Conservation (phyloP, 2,113 vertebrate species). For the Xiphophorus couchianus region DNA sequence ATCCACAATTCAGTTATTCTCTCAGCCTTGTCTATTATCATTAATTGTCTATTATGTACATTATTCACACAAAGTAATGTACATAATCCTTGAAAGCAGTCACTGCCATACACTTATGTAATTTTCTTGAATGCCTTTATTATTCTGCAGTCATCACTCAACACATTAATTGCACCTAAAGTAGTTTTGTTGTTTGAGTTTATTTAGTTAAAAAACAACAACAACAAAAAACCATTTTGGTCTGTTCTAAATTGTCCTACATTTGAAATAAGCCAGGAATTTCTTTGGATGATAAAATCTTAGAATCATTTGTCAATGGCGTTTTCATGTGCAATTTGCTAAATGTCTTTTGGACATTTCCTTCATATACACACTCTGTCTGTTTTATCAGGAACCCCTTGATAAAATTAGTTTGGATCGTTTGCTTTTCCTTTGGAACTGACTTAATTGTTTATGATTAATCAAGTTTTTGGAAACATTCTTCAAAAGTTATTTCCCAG, state of each 20-base stretch:
- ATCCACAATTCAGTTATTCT: conserved; percentile 16
- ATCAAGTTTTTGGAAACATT: background rate
- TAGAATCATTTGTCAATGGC: background rate
- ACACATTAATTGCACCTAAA: background rate
- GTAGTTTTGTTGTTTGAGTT: background rate
- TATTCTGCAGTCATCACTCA: background rate
- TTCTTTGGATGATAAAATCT: too few species aligned
- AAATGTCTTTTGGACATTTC: too few species aligned
- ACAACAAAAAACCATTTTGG: background rate
- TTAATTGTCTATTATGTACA: background rate
- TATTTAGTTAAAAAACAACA: too few species aligned
- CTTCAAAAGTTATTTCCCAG: background rate
- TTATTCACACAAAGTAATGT: too few species aligned
- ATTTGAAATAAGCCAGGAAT: background rate
- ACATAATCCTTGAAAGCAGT: background rate
- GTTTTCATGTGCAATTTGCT: background rate
- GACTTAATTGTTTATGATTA: background rate
- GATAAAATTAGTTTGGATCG: too few species aligned
- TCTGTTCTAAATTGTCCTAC: background rate
- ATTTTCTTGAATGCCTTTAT: too few species aligned
- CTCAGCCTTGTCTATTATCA: background rate
- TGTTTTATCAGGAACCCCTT: too few species aligned
- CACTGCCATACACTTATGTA: background rate
- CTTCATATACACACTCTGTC: too few species aligned
- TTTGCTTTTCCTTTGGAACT: too few species aligned